phyloP scores from a whole-genome alignment of 2,888 invertebrate species.

The Allygus modestus region DNA sequence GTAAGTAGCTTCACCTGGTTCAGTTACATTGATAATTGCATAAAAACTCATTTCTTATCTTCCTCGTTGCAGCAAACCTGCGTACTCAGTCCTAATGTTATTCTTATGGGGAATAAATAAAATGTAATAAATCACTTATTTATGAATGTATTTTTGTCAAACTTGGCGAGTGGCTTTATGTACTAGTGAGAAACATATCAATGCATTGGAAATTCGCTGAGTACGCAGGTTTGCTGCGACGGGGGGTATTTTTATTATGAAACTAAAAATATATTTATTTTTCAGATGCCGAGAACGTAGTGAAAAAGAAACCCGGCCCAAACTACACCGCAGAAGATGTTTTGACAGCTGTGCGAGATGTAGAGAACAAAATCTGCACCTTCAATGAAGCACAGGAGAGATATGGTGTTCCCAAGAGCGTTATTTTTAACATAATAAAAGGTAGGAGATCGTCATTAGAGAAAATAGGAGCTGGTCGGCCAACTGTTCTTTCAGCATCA shows the following conservation, averaged over 20 bases:
- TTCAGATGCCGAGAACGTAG: constrained; percentile 48
- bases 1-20: no score
- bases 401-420: constrained; percentile 49
- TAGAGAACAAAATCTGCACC: constrained; percentile 48
- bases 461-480: constrained; percentile 43
- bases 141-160: no score
- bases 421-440: constrained; percentile 54
- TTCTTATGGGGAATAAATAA: no score
- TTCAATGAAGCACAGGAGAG: constrained; percentile 42
- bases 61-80: no score
- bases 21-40: no score
- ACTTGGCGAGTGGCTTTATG: no score
- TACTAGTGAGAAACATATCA: no score
- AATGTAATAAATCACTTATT: no score
- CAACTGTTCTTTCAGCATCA: constrained; percentile 22
- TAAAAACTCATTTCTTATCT: no score
- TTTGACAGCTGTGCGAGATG: constrained; percentile 39
- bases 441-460: constrained; percentile 53
- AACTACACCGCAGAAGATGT: constrained; percentile 49
- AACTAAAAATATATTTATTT: constrained; percentile 14
- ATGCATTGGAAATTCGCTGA: no score
- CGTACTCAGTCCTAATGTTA: no score
- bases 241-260: neutral
- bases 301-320: constrained; percentile 37
- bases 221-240: no score